These are phyloP conservation scores for Xestia sexstrigata DNA, from an alignment of 2,888 invertebrate species.

Conservation along the genomic window DNA sequence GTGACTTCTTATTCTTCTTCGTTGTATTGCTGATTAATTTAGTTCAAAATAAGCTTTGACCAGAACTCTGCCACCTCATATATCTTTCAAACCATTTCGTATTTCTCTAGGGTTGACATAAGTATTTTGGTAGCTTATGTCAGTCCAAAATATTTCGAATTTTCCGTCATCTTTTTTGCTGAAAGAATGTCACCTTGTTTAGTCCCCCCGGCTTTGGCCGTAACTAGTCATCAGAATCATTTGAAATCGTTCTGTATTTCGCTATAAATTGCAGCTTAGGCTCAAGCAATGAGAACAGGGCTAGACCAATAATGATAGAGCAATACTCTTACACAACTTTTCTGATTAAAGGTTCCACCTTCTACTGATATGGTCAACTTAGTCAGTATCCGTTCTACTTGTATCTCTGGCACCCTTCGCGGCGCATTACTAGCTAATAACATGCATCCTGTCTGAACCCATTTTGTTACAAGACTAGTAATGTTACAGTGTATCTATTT, in stretches of 20 bases:
- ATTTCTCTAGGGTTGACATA: too few species aligned
- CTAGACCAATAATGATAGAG: neutral
- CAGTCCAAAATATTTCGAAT: too few species aligned
- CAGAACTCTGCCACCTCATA: neutral
- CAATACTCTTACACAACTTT: neutral
- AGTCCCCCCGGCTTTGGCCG: too few species aligned
- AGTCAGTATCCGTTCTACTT: conserved; percentile 40
- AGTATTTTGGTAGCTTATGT: too few species aligned
- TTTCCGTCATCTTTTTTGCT: too few species aligned
- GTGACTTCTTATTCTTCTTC: neutral
- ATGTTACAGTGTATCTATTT: conserved; percentile 8
- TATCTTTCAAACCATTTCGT: neutral
- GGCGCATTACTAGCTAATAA: conserved; percentile 36
- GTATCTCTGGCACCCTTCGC: conserved; percentile 40
- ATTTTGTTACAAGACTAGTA: neutral
- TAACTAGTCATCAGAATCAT: too few species aligned
- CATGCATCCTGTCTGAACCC: conserved; percentile 26
- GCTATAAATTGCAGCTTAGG: too few species aligned
- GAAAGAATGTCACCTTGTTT: too few species aligned
- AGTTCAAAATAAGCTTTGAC: neutral
- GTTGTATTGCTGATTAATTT: neutral
- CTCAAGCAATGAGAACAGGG: neutral
- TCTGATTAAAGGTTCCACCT: neutral
- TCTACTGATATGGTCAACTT: conserved; percentile 2
- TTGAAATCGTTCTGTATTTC: too few species aligned